Base-by-base conservation (phyloP, 2,797 vertebrate species). In the Podargus strigoides region DNA sequence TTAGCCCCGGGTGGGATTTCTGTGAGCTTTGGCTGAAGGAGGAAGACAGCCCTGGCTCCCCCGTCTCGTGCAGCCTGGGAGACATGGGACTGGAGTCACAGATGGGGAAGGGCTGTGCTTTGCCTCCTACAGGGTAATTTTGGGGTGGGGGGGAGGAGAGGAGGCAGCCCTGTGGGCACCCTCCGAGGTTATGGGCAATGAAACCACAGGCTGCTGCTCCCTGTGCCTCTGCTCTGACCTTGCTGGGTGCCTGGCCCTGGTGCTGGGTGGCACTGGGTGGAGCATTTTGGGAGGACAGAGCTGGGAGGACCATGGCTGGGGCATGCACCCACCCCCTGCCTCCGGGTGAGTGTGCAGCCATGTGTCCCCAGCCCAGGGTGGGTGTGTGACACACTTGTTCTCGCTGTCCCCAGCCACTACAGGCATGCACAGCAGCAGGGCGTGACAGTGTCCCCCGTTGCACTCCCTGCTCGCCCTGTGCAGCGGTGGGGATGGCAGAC, bases 401-500 rank as follows among this genome's bases (percentile, higher is more conserved):
- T 50, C 27, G 0, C 50, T 16, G 36, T 55, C 17, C 18, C 17
- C 32, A 27, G 42, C 39, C 27, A 0, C 47, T 34, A 4, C 3
- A 22, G 46, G 56, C 9, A 14, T 1, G 0, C 10, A 16, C 1
- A 1, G 59, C 63, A 36, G 88, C 52, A 59, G 53, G 8, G 7
- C 3, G 10, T 28, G 44, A 58, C 22, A 4, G 34, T 2, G 24
- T 34, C 8, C 19, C 42, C 1, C 5, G 1, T 0, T 9, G 21
- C 27, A 6, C 26, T 27, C n/a, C 26, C 12, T 15, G 0, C 14
- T 7, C 7, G 10, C 22, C 34, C 44, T 7, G 23, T n/a, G n/a
- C n/a, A n/a, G n/a, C n/a, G n/a, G n/a, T n/a, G n/a, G 34, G 28
- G 20, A 28, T 63, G 7, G 47, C 47, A 49, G 47, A 5, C 46